phyloP scores from a whole-genome alignment of 2,888 invertebrate genomes.

The Aspidiotus destructor region DNA sequence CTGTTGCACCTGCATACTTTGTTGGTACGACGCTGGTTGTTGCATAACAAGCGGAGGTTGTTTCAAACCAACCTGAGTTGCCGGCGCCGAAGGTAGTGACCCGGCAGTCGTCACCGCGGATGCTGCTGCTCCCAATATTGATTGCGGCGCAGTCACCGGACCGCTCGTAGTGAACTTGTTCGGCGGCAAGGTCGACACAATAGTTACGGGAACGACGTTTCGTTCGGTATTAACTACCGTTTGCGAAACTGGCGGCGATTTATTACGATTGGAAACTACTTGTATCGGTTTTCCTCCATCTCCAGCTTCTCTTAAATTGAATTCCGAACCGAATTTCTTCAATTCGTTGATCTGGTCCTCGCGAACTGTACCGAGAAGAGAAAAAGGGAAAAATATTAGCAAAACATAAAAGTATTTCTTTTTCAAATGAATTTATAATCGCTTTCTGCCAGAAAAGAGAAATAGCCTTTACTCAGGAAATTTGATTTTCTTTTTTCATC shows the following conservation, averaged over 20 bases:
- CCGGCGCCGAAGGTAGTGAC: not conserved
- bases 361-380: conserved; percentile 35
- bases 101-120: not conserved
- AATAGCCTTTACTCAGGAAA: too few species aligned
- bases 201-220: conserved; percentile 13
- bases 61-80: conserved; percentile 18
- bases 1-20: conserved; percentile 13
- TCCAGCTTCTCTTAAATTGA: conserved; percentile 49
- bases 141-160: not conserved
- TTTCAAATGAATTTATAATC: too few species aligned
- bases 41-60: conserved; percentile 16
- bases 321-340: conserved; percentile 69
- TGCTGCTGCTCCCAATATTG: not conserved
- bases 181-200: conserved; percentile 13
- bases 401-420: not conserved
- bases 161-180: conserved; percentile 10
- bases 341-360: conserved; percentile 46
- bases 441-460: too few species aligned
- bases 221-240: conserved; percentile 2
- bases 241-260: conserved; percentile 18
- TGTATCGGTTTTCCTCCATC: conserved; percentile 16
- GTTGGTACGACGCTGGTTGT: not conserved
- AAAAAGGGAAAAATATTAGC: not conserved
- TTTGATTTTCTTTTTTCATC: too few species aligned
- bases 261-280: conserved; percentile 23